These are phyloP conservation scores for Antedon mediterranea DNA, from an alignment of 53 echinoderm and acorn worm species.

Conservation along the genomic window DNA sequence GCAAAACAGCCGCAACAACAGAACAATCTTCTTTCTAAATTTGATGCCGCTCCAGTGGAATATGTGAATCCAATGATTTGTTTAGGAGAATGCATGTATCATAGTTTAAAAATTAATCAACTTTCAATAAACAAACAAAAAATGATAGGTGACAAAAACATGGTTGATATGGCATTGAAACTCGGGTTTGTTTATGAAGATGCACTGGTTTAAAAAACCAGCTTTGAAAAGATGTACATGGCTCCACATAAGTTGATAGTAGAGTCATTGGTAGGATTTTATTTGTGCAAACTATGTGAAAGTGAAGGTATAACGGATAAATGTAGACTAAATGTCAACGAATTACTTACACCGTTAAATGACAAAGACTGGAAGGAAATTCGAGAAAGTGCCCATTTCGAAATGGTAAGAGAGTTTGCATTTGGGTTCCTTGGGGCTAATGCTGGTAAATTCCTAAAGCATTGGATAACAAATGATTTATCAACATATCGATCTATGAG, in stretches of 20 bases:
- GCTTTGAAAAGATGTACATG: neutral
- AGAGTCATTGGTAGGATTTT: neutral
- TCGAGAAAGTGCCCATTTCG: neutral
- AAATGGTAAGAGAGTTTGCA: neutral
- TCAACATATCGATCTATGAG: neutral
- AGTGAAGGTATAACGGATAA: neutral
- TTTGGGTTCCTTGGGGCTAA: neutral
- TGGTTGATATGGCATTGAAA: neutral
- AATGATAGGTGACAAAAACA: neutral
- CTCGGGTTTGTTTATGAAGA: neutral
- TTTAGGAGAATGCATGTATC: too few species aligned
- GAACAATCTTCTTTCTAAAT: neutral
- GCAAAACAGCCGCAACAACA: too few species aligned
- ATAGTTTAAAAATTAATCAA: neutral
- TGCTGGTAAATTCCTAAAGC: neutral
- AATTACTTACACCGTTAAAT: neutral
- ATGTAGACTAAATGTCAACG: neutral
- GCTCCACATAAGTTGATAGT: neutral
- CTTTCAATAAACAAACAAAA: neutral
- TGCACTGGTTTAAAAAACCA: neutral
- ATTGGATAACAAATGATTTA: neutral
- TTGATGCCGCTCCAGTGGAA: neutral
- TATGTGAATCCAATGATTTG: neutral
- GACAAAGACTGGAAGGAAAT: neutral
- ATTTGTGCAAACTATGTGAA: neutral